Conservation (phyloP, 2,113 vertebrate species). For the Halcyon senegalensis region DNA sequence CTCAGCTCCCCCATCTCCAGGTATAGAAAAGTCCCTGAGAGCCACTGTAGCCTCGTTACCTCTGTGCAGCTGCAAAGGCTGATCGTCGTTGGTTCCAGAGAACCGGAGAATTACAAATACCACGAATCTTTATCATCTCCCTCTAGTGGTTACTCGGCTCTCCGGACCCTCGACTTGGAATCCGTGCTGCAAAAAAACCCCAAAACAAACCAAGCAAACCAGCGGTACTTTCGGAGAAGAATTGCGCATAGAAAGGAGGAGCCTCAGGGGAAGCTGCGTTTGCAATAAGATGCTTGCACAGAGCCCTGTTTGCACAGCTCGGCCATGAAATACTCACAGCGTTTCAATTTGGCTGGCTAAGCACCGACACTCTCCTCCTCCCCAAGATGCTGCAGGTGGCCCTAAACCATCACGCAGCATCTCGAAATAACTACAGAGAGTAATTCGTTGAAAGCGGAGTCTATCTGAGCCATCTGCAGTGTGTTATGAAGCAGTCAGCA, state of each 20-base stretch:
- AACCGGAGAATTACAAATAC: fast-evolving
- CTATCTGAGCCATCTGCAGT: not conserved
- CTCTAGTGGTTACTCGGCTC: constrained; percentile 26
- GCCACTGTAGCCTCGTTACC: fast-evolving
- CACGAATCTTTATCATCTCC: constrained; percentile 18
- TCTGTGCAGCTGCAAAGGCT: not conserved
- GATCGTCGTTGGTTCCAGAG: not conserved
- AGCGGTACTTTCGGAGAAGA: fast-evolving
- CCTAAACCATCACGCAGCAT: not conserved
- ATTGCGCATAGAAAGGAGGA: not conserved
- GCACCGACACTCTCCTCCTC: not conserved
- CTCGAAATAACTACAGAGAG: fast-evolving
- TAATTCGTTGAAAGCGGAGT: not conserved
- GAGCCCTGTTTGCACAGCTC: not conserved
- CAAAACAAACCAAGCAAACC: not conserved
- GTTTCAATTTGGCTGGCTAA: not conserved
- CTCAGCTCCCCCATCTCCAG: not conserved
- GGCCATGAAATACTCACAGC: not conserved
- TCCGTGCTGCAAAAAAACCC: not conserved
- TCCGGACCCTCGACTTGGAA: fast-evolving
- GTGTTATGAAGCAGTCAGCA: not conserved
- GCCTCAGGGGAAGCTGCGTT: not conserved
- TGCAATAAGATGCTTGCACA: not conserved
- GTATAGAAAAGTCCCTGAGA: fast-evolving
- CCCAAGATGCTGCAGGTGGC: not conserved